A percentile compares a stretch with the other conserved stretches of the same genome.
These are phyloP conservation scores for Phataginus tetradactyla DNA, from an alignment of 2,797 vertebrate genomes.

Conservation along the genomic window DNA sequence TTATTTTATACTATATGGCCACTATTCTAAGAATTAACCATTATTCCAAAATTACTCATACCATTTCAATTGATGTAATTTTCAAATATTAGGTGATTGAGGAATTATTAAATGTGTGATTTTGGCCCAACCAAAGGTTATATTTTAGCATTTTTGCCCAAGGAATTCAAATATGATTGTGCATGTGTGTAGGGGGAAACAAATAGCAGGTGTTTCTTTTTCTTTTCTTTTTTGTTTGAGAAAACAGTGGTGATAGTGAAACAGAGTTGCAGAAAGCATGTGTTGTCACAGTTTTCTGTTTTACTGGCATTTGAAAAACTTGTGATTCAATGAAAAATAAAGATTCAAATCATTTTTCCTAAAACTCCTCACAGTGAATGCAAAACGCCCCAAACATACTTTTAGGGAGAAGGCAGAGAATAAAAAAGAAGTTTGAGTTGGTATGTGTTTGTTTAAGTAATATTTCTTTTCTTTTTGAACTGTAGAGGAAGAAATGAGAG, in stretches of 20 bases:
- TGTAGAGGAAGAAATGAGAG: neutral
- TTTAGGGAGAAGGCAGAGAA: neutral
- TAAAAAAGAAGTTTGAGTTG: neutral
- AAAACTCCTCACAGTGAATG: neutral
- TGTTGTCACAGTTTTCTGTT: conserved; percentile 44
- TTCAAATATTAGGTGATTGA: conserved; percentile 13
- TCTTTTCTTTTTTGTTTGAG: neutral
- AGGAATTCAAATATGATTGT: conserved; percentile 12
- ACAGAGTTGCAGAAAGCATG: neutral
- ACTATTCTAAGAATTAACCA: neutral
- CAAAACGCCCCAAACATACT: neutral
- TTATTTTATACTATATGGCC: conserved; percentile 24
- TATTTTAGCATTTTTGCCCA: conserved; percentile 12
- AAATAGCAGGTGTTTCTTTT: neutral
- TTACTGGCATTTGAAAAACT: neutral
- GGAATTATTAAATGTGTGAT: conserved; percentile 35
- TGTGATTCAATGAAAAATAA: conserved; percentile 15
- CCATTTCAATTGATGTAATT: neutral
- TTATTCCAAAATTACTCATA: conserved; percentile 17
- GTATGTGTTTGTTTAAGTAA: conserved; percentile 18
- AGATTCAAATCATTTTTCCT: conserved; percentile 29
- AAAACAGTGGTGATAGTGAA: neutral
- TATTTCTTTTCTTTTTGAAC: conserved; percentile 31
- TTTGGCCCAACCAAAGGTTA: neutral
- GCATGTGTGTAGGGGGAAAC: neutral